Evolutionary conservation across 2,797 vertebrate genomes (phyloP), one percentile per base, ranked within the genome.

Genomic region (Todus mexicanus): DNA sequence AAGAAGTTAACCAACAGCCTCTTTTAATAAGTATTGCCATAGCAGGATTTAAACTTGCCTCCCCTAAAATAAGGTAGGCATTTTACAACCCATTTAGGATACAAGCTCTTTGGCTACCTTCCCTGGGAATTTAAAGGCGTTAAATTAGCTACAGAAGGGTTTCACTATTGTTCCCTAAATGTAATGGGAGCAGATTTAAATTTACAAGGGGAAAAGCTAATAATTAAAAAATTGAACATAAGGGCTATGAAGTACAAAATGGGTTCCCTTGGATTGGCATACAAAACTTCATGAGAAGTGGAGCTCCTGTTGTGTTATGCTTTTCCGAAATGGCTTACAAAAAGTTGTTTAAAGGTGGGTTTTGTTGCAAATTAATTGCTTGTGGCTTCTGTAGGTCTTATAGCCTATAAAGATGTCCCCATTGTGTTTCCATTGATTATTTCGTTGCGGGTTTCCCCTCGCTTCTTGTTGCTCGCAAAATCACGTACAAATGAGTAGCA

Each of bases 141-240:
- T 94, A 95, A 96, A 94, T 94, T 80, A 84, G 77, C 84, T 87
- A 38, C 89, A 80, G 45, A 60, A 85, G 85, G 48, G 63, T 90
- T 92, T 89, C 61, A 64, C 66, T 59, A 65, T 92, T 93, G 60
- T 89, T 94, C 27, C 33, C 42, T 66, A 42, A 83, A 74, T 54
- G 81, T 57, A 89, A 87, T 47, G 38, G 87, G 50, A 92, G 33
- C 0, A 0, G 47, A 72, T 93, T 71, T 76, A 91, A 96, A 95
- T 95, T 95, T 93, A 90, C 74, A 90, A 93, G 89, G 37, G 72
- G 54, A 59, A 95, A 94, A 92, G 64, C 38, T 75, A 92, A 95
- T 91, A 87, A 88, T 95, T 94, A 92, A 92, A 93, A n/a, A 94
- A 86, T 73, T 50, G 83, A 94, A 68, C 71, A 86, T 74, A 90